A percentile compares a stretch with the other conserved stretches of the same genome.
Evolutionary conservation across 2,113 vertebrate species (phyloP).

Genomic region (Telmatochromis brichardi): DNA sequence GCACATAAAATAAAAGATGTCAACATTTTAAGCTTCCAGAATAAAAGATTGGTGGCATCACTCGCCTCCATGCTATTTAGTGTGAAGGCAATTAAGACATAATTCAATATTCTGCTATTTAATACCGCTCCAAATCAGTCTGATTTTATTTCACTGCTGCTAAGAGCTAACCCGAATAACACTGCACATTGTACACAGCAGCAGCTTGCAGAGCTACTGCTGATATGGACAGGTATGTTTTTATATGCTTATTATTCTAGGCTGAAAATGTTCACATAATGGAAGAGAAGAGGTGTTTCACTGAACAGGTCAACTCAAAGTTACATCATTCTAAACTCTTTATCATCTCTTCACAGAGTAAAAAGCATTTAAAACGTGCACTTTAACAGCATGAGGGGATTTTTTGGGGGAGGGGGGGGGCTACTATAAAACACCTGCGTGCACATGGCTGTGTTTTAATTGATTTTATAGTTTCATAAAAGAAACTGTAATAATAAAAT

Average conservation of each 20-base stretch:
- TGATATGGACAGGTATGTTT: slow-evolving; percentile 4
- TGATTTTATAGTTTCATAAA: not conserved
- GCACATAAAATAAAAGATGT: not conserved
- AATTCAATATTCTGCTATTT: slow-evolving; percentile 38
- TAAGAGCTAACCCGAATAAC: slow-evolving; percentile 15
- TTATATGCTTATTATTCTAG: slow-evolving; percentile 48
- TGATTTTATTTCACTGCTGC: slow-evolving; percentile 57
- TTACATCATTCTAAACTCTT: slow-evolving; percentile 66
- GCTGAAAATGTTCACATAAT: slow-evolving; percentile 54
- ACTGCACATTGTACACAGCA: slow-evolving; percentile 13
- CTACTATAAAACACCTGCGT: slow-evolving; percentile 8
- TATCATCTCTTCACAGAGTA: slow-evolving; percentile 61
- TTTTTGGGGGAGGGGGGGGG: not conserved
- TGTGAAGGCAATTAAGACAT: not conserved
- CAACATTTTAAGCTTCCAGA: not conserved
- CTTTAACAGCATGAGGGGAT: slow-evolving; percentile 47
- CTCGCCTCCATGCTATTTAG: not conserved
- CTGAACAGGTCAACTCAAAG: slow-evolving; percentile 62
- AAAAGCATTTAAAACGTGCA: slow-evolving; percentile 54
- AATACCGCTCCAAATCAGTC: slow-evolving; percentile 23
- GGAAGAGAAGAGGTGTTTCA: slow-evolving; percentile 58
- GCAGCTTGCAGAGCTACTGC: slow-evolving; percentile 6
- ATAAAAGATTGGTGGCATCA: not conserved
- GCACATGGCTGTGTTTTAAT: not conserved
- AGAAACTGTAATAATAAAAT: not conserved